phyloP scores from a whole-genome alignment of 1,140 invertebrate species.

The Zaprionus nigranus region DNA sequence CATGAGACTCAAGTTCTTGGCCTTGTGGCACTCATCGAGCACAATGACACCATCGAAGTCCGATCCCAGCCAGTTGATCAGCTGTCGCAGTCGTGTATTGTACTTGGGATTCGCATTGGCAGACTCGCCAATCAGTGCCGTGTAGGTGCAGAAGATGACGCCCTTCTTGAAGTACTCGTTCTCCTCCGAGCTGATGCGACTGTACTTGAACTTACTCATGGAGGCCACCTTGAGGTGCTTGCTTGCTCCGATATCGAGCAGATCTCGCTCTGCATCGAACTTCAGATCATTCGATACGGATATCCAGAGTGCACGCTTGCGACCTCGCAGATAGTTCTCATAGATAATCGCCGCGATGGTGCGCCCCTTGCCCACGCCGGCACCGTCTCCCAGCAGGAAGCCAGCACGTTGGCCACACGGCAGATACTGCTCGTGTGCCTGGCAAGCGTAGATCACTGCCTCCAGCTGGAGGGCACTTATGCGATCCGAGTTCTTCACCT shows the following conservation, averaged over 20 bases:
- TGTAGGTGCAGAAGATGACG: constrained; percentile 99
- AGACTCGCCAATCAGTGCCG: constrained; percentile 98
- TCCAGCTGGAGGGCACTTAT: constrained; percentile 98
- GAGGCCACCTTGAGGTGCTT: constrained; percentile 87
- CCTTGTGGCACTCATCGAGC: constrained; percentile 99
- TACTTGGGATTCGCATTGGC: constrained; percentile 94
- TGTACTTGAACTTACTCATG: constrained; percentile 97
- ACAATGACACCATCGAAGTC: constrained; percentile 98
- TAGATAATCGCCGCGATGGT: constrained; percentile 99
- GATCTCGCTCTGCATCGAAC: constrained; percentile 98
- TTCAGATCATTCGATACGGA: constrained; percentile 99
- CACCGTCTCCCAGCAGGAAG: constrained; percentile 99
- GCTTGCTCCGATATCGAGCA: constrained; percentile 97
- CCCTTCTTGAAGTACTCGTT: constrained; percentile 97
- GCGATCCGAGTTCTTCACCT: constrained; percentile 91
- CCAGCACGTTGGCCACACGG: constrained; percentile 96
- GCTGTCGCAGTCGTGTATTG: constrained; percentile 95
- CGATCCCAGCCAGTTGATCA: constrained; percentile 97
- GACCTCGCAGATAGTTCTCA: constrained; percentile 97
- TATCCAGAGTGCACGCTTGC: constrained; percentile 98
- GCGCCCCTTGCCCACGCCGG: constrained; percentile 99
- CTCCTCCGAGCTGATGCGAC: constrained; percentile 95
- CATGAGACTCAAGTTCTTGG: constrained; percentile 98
- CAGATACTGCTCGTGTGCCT: constrained; percentile 96
- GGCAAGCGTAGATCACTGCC: constrained; percentile 97